A percentile compares a stretch with the other conserved stretches of the same genome.
Evolutionary conservation across 2,888 invertebrate genomes (phyloP).

Genomic region (Drosophila fungiperda): DNA sequence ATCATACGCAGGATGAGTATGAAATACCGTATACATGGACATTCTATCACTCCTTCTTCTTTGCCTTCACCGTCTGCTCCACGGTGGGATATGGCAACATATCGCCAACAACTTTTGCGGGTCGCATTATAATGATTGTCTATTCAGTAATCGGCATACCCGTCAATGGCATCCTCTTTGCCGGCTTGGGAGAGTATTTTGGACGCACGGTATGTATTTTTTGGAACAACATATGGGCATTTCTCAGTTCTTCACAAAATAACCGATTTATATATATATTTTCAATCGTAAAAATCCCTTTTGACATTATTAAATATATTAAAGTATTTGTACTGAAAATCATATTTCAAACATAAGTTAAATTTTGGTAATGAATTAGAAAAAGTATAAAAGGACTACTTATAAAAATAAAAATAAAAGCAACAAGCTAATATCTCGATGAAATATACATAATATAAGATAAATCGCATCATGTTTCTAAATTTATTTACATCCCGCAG

Average conservation of each 20-base stretch:
- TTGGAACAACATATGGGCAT: not conserved
- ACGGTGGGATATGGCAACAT: slow-evolving; percentile 97
- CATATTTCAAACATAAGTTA: not conserved
- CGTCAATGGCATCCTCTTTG: slow-evolving; percentile 88
- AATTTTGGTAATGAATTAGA: not conserved
- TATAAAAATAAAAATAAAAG: not conserved
- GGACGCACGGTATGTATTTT: slow-evolving; percentile 88
- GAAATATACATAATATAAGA: not conserved
- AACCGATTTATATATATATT: not conserved
- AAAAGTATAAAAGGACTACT: not conserved
- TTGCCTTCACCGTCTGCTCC: slow-evolving; percentile 95
- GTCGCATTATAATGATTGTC: slow-evolving; percentile 94
- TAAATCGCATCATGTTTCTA: not conserved
- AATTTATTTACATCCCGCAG: slow-evolving; percentile 84
- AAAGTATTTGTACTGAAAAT: not conserved
- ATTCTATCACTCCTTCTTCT: slow-evolving; percentile 96
- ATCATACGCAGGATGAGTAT: slow-evolving; percentile 87
- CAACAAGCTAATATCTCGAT: not conserved
- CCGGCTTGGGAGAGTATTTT: slow-evolving; percentile 94
- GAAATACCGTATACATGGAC: slow-evolving; percentile 91
- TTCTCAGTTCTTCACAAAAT: not conserved
- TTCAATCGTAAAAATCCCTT: not conserved
- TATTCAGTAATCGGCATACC: slow-evolving; percentile 92
- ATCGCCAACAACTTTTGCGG: slow-evolving; percentile 92
- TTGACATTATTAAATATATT: not conserved